A percentile compares a stretch with the other conserved stretches of the same genome.
Conservation (phyloP, 2,888 invertebrate species). For the Sclerodermus sp. region DNA sequence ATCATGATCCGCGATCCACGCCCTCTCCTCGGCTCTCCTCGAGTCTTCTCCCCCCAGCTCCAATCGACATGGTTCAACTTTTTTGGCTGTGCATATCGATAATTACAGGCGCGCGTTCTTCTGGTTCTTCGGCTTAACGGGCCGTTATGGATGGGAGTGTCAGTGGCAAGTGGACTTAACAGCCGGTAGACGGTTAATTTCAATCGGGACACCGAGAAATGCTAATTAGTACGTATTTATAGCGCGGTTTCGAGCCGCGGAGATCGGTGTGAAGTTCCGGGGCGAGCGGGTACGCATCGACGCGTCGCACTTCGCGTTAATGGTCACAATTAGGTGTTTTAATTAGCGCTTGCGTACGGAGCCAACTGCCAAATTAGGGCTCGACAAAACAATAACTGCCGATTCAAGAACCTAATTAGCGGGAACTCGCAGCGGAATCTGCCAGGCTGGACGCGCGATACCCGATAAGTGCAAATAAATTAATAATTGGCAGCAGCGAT, state of each 20-base stretch:
- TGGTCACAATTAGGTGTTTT: slow-evolving; percentile 58
- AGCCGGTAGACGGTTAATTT: slow-evolving; percentile 33
- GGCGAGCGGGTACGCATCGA: slow-evolving; percentile 28
- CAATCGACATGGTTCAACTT: no score
- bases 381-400: slow-evolving; percentile 55
- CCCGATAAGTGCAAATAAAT: slow-evolving; percentile 31
- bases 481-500: slow-evolving; percentile 37
- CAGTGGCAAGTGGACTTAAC: slow-evolving; percentile 30
- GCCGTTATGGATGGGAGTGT: slow-evolving; percentile 14
- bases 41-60: no score
- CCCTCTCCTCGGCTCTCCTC: no score
- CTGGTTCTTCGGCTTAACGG: neutral
- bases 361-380: slow-evolving; percentile 56
- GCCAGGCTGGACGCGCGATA: slow-evolving; percentile 11
- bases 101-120: neutral
- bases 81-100: no score
- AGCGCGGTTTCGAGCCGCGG: slow-evolving; percentile 32
- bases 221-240: slow-evolving; percentile 45
- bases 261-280: slow-evolving; percentile 32
- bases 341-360: no score
- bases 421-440: slow-evolving; percentile 22
- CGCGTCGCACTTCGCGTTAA: slow-evolving; percentile 51
- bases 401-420: slow-evolving; percentile 56
- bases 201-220: slow-evolving; percentile 37
- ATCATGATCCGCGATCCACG: no score